phyloP scores from a whole-genome alignment of 1,140 invertebrate genomes.

The Drosophila aff. region DNA sequence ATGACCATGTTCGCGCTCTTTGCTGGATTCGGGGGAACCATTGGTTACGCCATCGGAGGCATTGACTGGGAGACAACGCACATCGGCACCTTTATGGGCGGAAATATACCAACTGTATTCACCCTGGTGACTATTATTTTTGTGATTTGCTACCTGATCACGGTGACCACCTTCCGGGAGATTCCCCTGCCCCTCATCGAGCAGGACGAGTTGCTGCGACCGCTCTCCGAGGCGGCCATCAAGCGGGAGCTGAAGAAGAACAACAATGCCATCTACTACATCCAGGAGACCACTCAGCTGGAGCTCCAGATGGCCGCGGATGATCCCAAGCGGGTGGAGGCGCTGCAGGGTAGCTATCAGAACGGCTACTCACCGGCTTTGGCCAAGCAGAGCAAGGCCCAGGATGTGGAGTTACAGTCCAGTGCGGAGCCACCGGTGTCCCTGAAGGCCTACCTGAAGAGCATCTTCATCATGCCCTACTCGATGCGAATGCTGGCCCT shows the following conservation, averaged over 20 bases:
- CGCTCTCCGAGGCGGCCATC: slow-evolving; percentile 80
- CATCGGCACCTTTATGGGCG: slow-evolving; percentile 89
- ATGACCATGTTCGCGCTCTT: slow-evolving; percentile 93
- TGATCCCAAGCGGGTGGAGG: slow-evolving; percentile 44
- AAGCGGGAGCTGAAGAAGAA: slow-evolving; percentile 84
- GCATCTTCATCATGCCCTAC: slow-evolving; percentile 91
- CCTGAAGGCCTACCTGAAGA: slow-evolving; percentile 89
- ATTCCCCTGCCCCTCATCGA: slow-evolving; percentile 88
- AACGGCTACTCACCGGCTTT: slow-evolving; percentile 49
- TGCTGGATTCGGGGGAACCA: slow-evolving; percentile 92
- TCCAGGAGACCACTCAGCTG: slow-evolving; percentile 67
- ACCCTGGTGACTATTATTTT: slow-evolving; percentile 90
- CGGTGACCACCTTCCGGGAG: slow-evolving; percentile 90
- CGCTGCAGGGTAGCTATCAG: slow-evolving; percentile 63
- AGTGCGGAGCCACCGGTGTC: slow-evolving; percentile 78
- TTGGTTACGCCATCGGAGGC: slow-evolving; percentile 92
- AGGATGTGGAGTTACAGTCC: slow-evolving; percentile 41
- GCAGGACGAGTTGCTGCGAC: slow-evolving; percentile 73
- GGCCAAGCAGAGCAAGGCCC: slow-evolving; percentile 12
- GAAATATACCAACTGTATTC: slow-evolving; percentile 92
- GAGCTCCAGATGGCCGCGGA: slow-evolving; percentile 55
- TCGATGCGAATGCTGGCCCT: slow-evolving; percentile 91
- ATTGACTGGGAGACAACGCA: slow-evolving; percentile 91
- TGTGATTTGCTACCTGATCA: slow-evolving; percentile 88
- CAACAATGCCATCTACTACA: slow-evolving; percentile 75